A percentile compares a stretch with the other conserved stretches of the same genome.
Conservation (phyloP, 2,888 invertebrate species). For the Caenorhabditis angaria region DNA sequence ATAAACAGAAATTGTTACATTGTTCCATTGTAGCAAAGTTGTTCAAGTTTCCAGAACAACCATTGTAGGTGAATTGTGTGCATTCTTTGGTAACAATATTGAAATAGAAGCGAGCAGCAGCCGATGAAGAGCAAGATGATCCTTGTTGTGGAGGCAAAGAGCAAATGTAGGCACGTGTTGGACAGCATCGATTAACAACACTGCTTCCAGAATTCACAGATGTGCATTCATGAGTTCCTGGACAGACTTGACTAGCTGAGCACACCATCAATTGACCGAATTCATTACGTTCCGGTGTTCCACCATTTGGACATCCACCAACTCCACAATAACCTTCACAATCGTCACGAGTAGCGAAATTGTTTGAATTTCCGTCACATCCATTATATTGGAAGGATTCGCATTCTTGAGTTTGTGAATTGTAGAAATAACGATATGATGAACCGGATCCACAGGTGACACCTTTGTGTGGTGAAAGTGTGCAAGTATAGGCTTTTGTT, state of each 20-base stretch:
- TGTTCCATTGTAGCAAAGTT: slow-evolving; percentile 70
- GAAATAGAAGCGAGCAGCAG: slow-evolving; percentile 62
- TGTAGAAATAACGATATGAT: slow-evolving; percentile 68
- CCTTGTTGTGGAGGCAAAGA: slow-evolving; percentile 71
- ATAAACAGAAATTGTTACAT: slow-evolving; percentile 71
- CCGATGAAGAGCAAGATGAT: slow-evolving; percentile 65
- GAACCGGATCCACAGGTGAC: slow-evolving; percentile 70
- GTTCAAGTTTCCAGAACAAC: slow-evolving; percentile 66
- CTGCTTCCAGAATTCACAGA: slow-evolving; percentile 64
- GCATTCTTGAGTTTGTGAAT: slow-evolving; percentile 67
- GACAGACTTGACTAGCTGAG: slow-evolving; percentile 56
- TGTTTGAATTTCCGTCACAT: slow-evolving; percentile 71
- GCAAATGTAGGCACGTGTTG: slow-evolving; percentile 66
- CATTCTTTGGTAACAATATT: slow-evolving; percentile 61
- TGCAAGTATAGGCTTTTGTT: slow-evolving; percentile 71
- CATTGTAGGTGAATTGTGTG: slow-evolving; percentile 70
- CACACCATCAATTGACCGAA: slow-evolving; percentile 70
- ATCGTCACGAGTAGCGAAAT: slow-evolving; percentile 67
- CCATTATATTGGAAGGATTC: slow-evolving; percentile 69
- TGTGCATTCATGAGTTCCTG: slow-evolving; percentile 70
- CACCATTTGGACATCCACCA: slow-evolving; percentile 68
- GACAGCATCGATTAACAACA: slow-evolving; percentile 65
- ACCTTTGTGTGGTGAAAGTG: slow-evolving; percentile 68
- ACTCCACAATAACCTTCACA: slow-evolving; percentile 64
- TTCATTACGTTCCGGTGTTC: slow-evolving; percentile 68